Percentiles rank a stretch among this genome's conserved stretches.
Conservation (phyloP, 2,888 invertebrate species). For the Willowsia nigromaculata region DNA sequence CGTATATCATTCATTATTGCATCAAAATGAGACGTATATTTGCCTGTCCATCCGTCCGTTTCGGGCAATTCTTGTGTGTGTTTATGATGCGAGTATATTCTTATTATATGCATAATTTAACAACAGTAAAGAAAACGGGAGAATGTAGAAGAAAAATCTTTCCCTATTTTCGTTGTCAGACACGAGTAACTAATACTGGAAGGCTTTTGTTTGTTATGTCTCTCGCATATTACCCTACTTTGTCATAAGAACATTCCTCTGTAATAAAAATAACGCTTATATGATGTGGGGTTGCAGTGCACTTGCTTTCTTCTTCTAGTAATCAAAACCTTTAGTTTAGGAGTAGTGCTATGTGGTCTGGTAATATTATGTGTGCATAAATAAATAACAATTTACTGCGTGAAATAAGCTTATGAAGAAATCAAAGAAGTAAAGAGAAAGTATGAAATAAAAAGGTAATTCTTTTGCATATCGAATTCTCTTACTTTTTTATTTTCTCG, state of each 20-base stretch:
- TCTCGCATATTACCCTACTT: not conserved
- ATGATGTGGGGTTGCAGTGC: not conserved
- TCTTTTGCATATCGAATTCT: too few species aligned
- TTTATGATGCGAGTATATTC: not conserved
- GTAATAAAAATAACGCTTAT: conserved; percentile 16
- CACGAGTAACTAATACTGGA: conserved; percentile 34
- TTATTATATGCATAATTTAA: conserved; percentile 24
- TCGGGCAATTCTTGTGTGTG: not conserved
- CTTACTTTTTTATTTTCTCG: too few species aligned
- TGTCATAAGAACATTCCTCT: not conserved
- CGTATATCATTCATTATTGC: conserved; percentile 48
- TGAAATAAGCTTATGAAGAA: too few species aligned
- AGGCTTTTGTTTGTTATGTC: not conserved
- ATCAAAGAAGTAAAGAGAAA: too few species aligned
- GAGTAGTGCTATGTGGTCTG: too few species aligned
- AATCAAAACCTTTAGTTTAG: not conserved
- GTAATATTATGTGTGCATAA: too few species aligned
- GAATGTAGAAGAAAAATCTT: not conserved
- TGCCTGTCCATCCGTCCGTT: conserved; percentile 19
- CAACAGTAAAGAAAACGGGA: not conserved
- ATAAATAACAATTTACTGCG: too few species aligned
- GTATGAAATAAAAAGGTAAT: too few species aligned
- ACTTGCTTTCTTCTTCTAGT: not conserved
- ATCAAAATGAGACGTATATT: conserved; percentile 45
- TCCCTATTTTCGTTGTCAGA: conserved; percentile 19